phyloP scores from a whole-genome alignment of 1,140 invertebrate species.

The Pristionchus pacificus region DNA sequence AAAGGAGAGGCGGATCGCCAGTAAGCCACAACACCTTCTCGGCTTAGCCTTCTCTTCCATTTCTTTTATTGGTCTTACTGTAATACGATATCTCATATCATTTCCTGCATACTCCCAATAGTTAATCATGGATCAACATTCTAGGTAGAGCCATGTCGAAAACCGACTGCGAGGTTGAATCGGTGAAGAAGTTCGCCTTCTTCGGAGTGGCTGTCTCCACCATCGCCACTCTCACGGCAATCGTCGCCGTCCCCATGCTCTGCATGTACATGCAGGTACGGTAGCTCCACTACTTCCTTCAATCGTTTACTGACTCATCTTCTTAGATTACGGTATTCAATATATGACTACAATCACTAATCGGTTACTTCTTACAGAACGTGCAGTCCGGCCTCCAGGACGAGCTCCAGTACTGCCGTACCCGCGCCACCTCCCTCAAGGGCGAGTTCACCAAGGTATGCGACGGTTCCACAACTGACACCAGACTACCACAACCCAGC shows the following conservation, averaged over 20 bases:
- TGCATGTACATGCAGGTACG: conserved; percentile 22
- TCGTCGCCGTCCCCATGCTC: conserved; percentile 25
- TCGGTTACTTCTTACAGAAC: conserved; percentile 9
- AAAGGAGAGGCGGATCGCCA: no score
- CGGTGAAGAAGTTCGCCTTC: conserved; percentile 27
- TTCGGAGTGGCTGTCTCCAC: conserved; percentile 25
- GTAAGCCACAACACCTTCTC: no score
- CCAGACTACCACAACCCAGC: conserved; percentile 9
- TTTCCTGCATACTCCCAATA: no score
- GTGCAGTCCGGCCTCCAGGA: conserved; percentile 15
- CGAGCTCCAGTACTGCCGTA: no score
- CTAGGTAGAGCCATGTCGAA: conserved; percentile 8
- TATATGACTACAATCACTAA: conserved; percentile 2
- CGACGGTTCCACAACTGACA: conserved; percentile 21
- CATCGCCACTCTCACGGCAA: conserved; percentile 23
- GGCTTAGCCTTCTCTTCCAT: no score
- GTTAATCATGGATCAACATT: no score
- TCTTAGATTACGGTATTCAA: no score
- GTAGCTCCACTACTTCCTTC: conserved; percentile 4
- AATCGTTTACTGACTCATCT: no score
- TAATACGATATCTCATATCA: no score
- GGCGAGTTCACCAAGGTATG: no score
- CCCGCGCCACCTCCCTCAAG: no score
- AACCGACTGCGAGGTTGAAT: conserved; percentile 18
- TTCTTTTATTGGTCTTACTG: no score